phyloP scores from a whole-genome alignment of 2,113 vertebrate genomes.

The Microtus ochrogaster region DNA sequence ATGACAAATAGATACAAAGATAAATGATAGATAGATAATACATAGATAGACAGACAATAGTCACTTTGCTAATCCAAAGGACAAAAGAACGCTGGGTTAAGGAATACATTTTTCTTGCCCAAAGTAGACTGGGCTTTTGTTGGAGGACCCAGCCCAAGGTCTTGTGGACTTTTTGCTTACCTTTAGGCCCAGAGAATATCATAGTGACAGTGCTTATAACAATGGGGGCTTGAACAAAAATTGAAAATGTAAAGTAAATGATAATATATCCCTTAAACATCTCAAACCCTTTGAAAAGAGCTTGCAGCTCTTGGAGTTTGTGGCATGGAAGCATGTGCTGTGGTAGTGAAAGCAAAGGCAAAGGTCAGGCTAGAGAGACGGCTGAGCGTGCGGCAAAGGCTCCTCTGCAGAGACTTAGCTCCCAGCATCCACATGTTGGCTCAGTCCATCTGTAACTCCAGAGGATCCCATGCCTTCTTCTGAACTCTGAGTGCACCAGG shows the following conservation, averaged over 20 bases:
- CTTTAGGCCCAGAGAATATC: not conserved
- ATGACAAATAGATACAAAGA: not conserved
- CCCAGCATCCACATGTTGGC: not conserved
- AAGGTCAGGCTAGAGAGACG: not conserved
- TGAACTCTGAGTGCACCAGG: not conserved
- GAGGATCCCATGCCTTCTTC: not conserved
- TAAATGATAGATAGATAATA: not conserved
- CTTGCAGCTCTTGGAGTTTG: not conserved
- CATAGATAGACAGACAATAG: not conserved
- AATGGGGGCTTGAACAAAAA: not conserved
- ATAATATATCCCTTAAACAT: not conserved
- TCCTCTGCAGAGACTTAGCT: not conserved
- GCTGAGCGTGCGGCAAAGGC: not conserved
- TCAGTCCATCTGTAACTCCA: not conserved
- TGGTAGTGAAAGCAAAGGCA: not conserved
- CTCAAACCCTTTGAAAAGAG: not conserved
- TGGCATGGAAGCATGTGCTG: not conserved
- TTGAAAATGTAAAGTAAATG: not conserved
- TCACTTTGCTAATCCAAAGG: not conserved
- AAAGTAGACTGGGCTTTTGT: not conserved
- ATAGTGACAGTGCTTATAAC: not conserved
- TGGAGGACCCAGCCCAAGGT: not conserved
- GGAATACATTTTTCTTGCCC: not conserved
- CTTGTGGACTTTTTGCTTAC: not conserved
- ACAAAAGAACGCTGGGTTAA: not conserved